Evolutionary conservation across 1,140 invertebrate genomes (phyloP), one percentile per base, ranked within the genome.

Genomic region (Drosophila fuyamai): DNA sequence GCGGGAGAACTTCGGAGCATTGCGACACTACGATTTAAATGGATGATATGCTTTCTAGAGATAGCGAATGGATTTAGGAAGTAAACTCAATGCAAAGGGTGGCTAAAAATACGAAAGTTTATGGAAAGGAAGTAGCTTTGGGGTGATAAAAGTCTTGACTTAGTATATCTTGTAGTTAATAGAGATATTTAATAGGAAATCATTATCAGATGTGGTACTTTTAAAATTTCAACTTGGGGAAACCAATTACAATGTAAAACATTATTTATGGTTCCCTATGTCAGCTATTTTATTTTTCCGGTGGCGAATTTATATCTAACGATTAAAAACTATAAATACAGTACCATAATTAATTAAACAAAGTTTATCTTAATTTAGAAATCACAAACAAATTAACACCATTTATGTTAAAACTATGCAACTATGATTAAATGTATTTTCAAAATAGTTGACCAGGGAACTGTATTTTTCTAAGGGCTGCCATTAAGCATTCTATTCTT

Each of bases 41-140:
- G 46, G 36, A 36, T 38, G 1, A 35, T 44, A 63, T 51, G 29
- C 23, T 63, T 56, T 75, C 51, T 44, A 63, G 4, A 75, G 46
- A 63, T 75, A 63, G 23, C 10, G 0, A 32, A 4, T 9, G 13
- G 29, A 36, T 36, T 29, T 16, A 29, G 51, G 51, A 71, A 57
- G 35, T 44, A 5, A 18, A 0, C 8, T 9, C 13, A 5, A 5
- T 3, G 0, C 0, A 13, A 35, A 7, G 1, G 6, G 7, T 32
- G 7, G 5, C 8, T 32, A 32, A 32, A 32, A 32, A 32, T 32
- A 32, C 29, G 5, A 7, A 32, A 29, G 14, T 5, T 18, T 12
- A 44, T 29, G 16, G 12, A 18, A n/a, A 36, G 44, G 43, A 72
- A 71, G 16, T 51, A 1, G 1, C 0, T 9, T 10, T 8, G 16